Evolutionary conservation across 2,113 vertebrate genomes (phyloP).

Genomic region (Smithornis capensis): DNA sequence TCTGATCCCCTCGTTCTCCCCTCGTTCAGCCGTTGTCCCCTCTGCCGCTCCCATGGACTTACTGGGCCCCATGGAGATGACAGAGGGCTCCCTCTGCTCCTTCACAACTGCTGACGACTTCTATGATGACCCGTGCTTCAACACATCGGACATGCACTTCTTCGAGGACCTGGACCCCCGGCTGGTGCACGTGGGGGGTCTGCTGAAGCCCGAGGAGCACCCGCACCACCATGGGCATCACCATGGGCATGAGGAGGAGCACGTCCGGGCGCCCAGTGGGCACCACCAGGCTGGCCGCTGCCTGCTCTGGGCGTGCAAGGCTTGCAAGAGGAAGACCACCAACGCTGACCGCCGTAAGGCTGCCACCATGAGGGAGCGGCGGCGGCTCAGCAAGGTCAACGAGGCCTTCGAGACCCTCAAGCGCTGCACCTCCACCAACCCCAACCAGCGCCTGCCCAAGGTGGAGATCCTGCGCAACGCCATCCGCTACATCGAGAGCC

Average conservation of each 20-base stretch:
- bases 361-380: slow-evolving; percentile 92
- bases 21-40: not conserved
- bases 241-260: slow-evolving; percentile 88
- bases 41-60: slow-evolving; percentile 75
- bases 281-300: slow-evolving; percentile 97
- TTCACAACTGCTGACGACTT: slow-evolving; percentile 88
- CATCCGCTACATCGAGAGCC: slow-evolving; percentile 96
- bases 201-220: slow-evolving; percentile 87
- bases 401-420: slow-evolving; percentile 97
- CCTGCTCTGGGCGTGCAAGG: slow-evolving; percentile 97
- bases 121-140: slow-evolving; percentile 96
- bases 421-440: slow-evolving; percentile 92
- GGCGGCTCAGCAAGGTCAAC: slow-evolving; percentile 94
- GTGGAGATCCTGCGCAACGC: slow-evolving; percentile 98
- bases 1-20: not conserved
- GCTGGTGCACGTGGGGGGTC: slow-evolving; percentile 87
- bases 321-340: slow-evolving; percentile 97
- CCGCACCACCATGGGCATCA: slow-evolving; percentile 80
- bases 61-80: slow-evolving; percentile 79
- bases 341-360: slow-evolving; percentile 94
- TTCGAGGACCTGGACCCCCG: slow-evolving; percentile 97
- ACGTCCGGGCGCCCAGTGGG: slow-evolving; percentile 92
- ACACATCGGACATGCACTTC: slow-evolving; percentile 94
- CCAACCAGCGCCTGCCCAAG: slow-evolving; percentile 95
- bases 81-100: slow-evolving; percentile 90